These are phyloP conservation scores for Chironex yamaguchii DNA, from an alignment of 30 jellyfish, hydroid and myxozoan species.

Conservation along the genomic window DNA sequence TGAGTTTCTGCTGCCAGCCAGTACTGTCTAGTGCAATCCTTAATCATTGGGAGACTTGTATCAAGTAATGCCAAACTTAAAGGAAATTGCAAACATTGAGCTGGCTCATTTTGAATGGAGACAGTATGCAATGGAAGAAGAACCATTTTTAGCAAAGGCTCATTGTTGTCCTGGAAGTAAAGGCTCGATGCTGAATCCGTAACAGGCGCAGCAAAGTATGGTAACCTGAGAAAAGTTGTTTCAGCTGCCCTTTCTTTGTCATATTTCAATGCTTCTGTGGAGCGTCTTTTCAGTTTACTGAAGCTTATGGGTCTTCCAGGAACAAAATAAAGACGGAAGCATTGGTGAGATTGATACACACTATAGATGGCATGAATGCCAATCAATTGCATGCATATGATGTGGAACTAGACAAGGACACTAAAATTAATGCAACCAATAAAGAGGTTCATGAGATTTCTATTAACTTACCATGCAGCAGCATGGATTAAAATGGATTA, in stretches of 20 bases:
- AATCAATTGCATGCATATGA: not conserved
- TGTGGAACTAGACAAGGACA: not conserved
- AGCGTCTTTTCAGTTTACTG: too few relatives aligned
- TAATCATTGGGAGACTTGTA: not conserved
- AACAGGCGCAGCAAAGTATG: not conserved
- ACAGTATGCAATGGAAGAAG: conserved; percentile 8
- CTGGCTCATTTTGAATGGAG: conserved; percentile 1
- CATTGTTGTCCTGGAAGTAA: too few relatives aligned
- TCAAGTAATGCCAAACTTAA: not conserved
- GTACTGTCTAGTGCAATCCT: conserved; percentile 6
- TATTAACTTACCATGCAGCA: too few relatives aligned
- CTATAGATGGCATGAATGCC: not conserved
- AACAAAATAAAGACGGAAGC: not conserved
- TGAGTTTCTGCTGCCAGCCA: conserved; percentile 2
- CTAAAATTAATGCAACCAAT: not conserved
- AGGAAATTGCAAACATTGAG: not conserved
- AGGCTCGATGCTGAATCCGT: not conserved
- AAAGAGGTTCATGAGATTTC: not conserved
- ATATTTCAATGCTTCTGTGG: too few relatives aligned
- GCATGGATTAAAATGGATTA: too few relatives aligned
- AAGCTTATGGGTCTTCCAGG: not conserved
- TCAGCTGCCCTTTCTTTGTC: too few relatives aligned
- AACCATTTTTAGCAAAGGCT: too few relatives aligned
- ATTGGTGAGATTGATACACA: not conserved
- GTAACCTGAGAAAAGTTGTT: too few relatives aligned